A percentile compares a stretch with the other conserved stretches of the same genome.
phyloP scores from a whole-genome alignment of 2,113 vertebrate genomes.

The Aspidoscelis tigris region DNA sequence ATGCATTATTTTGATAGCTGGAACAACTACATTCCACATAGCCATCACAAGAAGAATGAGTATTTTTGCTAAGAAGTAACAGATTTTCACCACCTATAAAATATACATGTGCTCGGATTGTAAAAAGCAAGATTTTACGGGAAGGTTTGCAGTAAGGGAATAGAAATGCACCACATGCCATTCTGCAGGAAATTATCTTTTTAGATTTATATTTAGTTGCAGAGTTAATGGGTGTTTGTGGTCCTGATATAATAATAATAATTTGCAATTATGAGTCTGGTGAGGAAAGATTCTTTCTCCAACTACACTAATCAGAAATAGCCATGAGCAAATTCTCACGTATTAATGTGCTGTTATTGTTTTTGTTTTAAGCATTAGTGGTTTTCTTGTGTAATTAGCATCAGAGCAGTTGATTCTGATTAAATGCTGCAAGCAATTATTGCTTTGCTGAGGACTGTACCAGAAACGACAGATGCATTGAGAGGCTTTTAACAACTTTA shows the following conservation, averaged over 20 bases:
- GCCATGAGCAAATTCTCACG: slow-evolving; percentile 13
- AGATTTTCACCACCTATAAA: background rate
- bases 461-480: slow-evolving; percentile 3
- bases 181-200: background rate
- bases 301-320: background rate
- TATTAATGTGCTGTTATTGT: slow-evolving; percentile 28
- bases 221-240: background rate
- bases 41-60: background rate
- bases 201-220: background rate
- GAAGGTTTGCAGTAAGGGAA: background rate
- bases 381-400: slow-evolving; percentile 23
- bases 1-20: background rate
- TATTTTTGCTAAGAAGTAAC: background rate
- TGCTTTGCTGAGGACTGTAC: background rate
- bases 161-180: background rate
- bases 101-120: background rate
- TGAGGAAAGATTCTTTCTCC: background rate
- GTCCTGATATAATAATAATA: background rate
- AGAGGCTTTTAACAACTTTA: slow-evolving; percentile 25
- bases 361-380: slow-evolving; percentile 8
- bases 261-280: background rate
- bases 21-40: background rate
- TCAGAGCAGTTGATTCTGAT: slow-evolving; percentile 21
- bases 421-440: slow-evolving; percentile 33
- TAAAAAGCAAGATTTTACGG: background rate